Conservation (phyloP, 2,888 invertebrate genomes). For the Lasioglossum lativentre region DNA sequence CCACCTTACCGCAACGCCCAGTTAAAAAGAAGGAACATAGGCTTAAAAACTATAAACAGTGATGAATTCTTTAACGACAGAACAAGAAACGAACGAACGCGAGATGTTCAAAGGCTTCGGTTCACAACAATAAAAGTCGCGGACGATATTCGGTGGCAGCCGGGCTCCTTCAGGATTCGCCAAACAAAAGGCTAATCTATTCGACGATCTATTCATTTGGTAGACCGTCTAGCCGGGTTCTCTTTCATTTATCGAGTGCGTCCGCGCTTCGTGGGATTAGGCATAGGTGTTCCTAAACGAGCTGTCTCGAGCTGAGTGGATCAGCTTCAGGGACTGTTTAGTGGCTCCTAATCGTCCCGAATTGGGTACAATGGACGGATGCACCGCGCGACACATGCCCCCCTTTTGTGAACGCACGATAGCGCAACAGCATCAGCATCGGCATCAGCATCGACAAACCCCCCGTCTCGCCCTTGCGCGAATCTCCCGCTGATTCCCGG, state of each 20-base stretch:
- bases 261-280: slow-evolving; percentile 75
- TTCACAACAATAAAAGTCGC: background rate
- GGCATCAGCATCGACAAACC: background rate
- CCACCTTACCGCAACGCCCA: too few species aligned
- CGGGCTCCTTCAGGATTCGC: slow-evolving; percentile 30
- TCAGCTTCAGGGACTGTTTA: slow-evolving; percentile 69
- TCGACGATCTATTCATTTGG: slow-evolving; percentile 51
- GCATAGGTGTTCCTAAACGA: slow-evolving; percentile 70
- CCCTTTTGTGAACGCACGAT: slow-evolving; percentile 65
- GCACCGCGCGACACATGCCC: slow-evolving; percentile 71
- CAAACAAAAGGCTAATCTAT: slow-evolving; percentile 60
- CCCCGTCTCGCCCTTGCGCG: slow-evolving; percentile 13
- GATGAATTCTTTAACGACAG: too few species aligned
- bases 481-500: slow-evolving; percentile 55
- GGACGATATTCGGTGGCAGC: slow-evolving; percentile 13
- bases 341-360: slow-evolving; percentile 75
- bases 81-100: background rate
- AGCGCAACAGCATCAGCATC: slow-evolving; percentile 48
- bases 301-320: slow-evolving; percentile 71
- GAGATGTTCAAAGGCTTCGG: background rate
- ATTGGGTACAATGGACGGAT: slow-evolving; percentile 70
- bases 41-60: too few species aligned
- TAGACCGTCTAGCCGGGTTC: slow-evolving; percentile 28
- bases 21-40: too few species aligned
- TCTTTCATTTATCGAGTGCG: slow-evolving; percentile 72